These are phyloP conservation scores for Drosophila trapezifrons DNA, from an alignment of 1,140 invertebrate species.

Conservation along the genomic window DNA sequence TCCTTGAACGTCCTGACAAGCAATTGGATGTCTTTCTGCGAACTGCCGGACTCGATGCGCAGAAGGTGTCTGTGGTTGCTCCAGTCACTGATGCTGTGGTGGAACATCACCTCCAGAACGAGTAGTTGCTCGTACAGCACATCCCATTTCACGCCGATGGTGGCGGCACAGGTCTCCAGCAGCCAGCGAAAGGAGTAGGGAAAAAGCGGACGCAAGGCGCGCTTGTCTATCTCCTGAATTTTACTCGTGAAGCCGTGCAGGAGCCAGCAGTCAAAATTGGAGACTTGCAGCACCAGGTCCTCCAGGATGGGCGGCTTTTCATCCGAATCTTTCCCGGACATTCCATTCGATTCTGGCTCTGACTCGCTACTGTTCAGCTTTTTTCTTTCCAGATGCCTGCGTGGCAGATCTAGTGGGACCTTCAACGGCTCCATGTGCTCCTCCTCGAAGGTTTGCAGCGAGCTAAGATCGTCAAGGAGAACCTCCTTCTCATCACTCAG, in stretches of 20 bases:
- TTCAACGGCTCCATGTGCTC: constrained; percentile 51
- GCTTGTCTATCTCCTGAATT: constrained; percentile 37
- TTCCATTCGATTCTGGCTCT: neutral
- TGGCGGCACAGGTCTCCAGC: constrained; percentile 84
- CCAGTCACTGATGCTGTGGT: constrained; percentile 66
- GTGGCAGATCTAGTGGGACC: constrained; percentile 45
- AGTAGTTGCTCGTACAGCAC: constrained; percentile 85
- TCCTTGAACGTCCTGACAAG: constrained; percentile 58
- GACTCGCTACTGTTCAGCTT: neutral
- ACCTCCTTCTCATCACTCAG: constrained; percentile 35
- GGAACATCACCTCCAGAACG: constrained; percentile 74
- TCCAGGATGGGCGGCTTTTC: neutral
- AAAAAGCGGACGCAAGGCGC: constrained; percentile 82
- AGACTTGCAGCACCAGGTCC: constrained; percentile 48
- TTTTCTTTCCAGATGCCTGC: constrained; percentile 36
- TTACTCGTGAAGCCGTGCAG: constrained; percentile 48
- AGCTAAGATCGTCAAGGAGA: constrained; percentile 33
- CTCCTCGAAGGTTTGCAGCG: constrained; percentile 61
- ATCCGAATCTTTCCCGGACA: neutral
- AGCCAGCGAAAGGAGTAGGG: constrained; percentile 85
- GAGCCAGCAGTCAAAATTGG: constrained; percentile 83
- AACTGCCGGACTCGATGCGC: constrained; percentile 46
- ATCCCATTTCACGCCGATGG: constrained; percentile 82
- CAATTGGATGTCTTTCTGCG: constrained; percentile 59
- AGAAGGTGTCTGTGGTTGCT: constrained; percentile 45